Percentiles rank a stretch among this genome's conserved stretches.
These are phyloP conservation scores for Cathartes aura DNA, from an alignment of 2,113 vertebrate genomes.

Conservation along the genomic window DNA sequence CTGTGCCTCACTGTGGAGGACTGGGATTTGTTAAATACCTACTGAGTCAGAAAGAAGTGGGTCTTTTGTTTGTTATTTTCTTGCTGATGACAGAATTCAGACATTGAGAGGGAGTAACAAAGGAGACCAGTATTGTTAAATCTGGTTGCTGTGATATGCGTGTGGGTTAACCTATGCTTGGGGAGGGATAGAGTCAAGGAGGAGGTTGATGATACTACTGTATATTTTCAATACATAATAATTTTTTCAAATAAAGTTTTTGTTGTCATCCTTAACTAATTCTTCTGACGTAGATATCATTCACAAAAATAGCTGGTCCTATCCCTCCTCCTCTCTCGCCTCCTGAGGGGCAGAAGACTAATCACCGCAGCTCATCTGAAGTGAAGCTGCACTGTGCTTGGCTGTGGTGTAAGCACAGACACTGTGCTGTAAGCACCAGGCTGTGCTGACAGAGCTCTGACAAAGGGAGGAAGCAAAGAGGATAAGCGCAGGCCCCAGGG, in stretches of 20 bases:
- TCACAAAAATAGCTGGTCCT: neutral
- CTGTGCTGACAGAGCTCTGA: neutral
- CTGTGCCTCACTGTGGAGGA: slow-evolving; percentile 83
- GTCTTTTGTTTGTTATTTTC: slow-evolving; percentile 46
- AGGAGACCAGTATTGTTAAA: slow-evolving; percentile 27
- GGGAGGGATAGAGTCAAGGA: neutral
- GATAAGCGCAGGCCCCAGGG: neutral
- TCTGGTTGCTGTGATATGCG: slow-evolving; percentile 53
- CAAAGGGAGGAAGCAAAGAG: neutral
- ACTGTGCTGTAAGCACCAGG: neutral
- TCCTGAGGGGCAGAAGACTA: neutral
- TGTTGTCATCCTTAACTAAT: slow-evolving; percentile 63
- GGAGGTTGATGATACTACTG: slow-evolving; percentile 65
- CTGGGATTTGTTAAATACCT: slow-evolving; percentile 89
- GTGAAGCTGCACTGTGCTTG: neutral
- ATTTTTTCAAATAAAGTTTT: slow-evolving; percentile 80
- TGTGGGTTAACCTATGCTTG: slow-evolving; percentile 52
- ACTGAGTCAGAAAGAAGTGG: slow-evolving; percentile 76
- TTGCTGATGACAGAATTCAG: slow-evolving; percentile 49
- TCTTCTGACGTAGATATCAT: neutral
- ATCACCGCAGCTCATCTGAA: neutral
- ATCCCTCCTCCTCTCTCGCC: neutral
- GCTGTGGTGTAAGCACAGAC: too few relatives aligned
- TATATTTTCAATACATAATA: slow-evolving; percentile 80
- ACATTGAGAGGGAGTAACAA: slow-evolving; percentile 8